A percentile compares a stretch with the other conserved stretches of the same genome.
phyloP scores from a whole-genome alignment of 2,888 invertebrate species.

The Pristionchus fissidentatus region DNA sequence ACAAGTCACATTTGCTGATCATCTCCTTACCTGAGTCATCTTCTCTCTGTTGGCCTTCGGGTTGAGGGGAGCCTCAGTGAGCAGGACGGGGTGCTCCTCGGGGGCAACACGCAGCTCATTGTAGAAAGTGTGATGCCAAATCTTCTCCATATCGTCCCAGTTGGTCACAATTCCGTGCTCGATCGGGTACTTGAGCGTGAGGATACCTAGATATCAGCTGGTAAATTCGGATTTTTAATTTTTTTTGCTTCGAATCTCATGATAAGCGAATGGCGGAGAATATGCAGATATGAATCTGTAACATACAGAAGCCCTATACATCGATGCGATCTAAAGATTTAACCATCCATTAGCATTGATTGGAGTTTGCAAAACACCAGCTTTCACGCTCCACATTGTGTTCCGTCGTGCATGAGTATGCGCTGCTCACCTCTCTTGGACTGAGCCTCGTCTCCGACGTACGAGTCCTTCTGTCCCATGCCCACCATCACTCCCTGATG shows the following conservation, averaged over 20 bases:
- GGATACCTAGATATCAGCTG: constrained; percentile 80
- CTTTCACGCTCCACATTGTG: too few relatives aligned
- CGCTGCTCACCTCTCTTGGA: constrained; percentile 84
- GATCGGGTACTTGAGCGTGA: constrained; percentile 94
- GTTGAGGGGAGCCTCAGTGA: constrained; percentile 92
- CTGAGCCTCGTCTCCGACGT: constrained; percentile 76
- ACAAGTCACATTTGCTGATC: not conserved
- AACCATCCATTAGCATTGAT: too few relatives aligned
- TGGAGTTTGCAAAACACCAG: too few relatives aligned
- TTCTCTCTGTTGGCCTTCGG: constrained; percentile 95
- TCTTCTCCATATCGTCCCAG: constrained; percentile 98
- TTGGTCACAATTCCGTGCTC: constrained; percentile 89
- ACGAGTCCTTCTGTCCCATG: constrained; percentile 77
- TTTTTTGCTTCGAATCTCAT: too few relatives aligned
- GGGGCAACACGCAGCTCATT: constrained; percentile 96
- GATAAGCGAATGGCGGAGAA: too few relatives aligned
- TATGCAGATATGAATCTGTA: too few relatives aligned
- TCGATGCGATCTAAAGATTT: too few relatives aligned
- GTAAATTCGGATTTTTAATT: too few relatives aligned
- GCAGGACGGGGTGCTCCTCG: constrained; percentile 92
- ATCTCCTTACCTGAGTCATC: constrained; percentile 87
- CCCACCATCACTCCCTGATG: constrained; percentile 80
- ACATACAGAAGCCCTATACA: too few relatives aligned
- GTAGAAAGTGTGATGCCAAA: constrained; percentile 99
- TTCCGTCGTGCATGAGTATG: too few relatives aligned